A percentile compares a stretch with the other conserved stretches of the same genome.
These are phyloP conservation scores for Sinotaia quadrata DNA, from an alignment of 2,888 invertebrate species.

Conservation along the genomic window DNA sequence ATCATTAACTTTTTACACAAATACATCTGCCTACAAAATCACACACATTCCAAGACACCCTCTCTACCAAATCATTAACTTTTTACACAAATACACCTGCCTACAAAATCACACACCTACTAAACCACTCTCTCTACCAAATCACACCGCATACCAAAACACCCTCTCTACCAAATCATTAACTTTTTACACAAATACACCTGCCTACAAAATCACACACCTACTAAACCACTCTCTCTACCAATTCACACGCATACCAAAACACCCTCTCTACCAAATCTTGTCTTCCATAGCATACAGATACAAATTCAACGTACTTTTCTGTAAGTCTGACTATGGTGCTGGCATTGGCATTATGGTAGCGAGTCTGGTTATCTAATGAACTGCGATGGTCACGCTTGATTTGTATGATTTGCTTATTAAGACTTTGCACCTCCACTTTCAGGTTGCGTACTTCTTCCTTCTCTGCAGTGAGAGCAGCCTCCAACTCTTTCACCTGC, in stretches of 20 bases:
- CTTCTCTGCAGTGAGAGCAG: conserved; percentile 36
- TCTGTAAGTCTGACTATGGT: conserved; percentile 49
- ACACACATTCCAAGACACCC: no score
- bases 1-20: no score
- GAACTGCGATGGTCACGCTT: conserved; percentile 41
- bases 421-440: conserved; percentile 36
- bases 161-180: no score
- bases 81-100: no score
- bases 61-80: no score
- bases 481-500: conserved; percentile 41
- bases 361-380: conserved; percentile 49
- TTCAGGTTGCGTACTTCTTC: conserved; percentile 15
- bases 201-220: background rate
- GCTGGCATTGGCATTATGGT: conserved; percentile 53
- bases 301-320: conserved; percentile 16
- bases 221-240: background rate
- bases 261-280: background rate
- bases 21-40: no score
- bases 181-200: background rate
- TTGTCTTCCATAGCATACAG: no score
- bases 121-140: background rate
- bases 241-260: background rate
- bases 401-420: conserved; percentile 38
- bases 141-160: background rate
- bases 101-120: no score